phyloP scores from a whole-genome alignment of 2,888 invertebrate species.

The Petrophora chlorosata region DNA sequence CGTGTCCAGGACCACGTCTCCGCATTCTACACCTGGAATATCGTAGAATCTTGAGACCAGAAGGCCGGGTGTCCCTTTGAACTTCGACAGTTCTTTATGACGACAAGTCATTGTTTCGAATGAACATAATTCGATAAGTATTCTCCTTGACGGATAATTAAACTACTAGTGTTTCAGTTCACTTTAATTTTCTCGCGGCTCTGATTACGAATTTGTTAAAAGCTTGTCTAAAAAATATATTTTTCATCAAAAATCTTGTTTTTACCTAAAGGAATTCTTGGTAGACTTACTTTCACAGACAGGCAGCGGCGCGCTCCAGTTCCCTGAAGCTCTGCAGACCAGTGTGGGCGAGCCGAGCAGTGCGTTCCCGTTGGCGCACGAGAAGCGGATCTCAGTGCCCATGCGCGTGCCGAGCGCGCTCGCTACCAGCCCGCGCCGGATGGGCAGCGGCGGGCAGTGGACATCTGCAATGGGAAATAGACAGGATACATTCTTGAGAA shows the following conservation, averaged over 20 bases:
- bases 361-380: slow-evolving; percentile 91
- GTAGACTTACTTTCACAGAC: slow-evolving; percentile 89
- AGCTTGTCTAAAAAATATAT: not conserved
- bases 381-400: slow-evolving; percentile 88
- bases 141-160: too few species aligned
- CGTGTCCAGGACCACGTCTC: slow-evolving; percentile 85
- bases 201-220: too few species aligned
- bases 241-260: too few species aligned
- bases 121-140: too few species aligned
- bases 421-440: slow-evolving; percentile 88
- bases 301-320: slow-evolving; percentile 93
- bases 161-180: too few species aligned
- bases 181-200: too few species aligned
- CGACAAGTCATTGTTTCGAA: too few species aligned
- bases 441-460: slow-evolving; percentile 90
- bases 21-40: slow-evolving; percentile 89
- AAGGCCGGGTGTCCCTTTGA: too few species aligned
- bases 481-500: too few species aligned
- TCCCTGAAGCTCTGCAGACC: slow-evolving; percentile 91
- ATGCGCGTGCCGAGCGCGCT: slow-evolving; percentile 89
- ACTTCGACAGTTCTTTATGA: too few species aligned
- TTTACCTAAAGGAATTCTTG: not conserved
- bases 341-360: slow-evolving; percentile 90
- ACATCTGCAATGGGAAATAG: slow-evolving; percentile 75
- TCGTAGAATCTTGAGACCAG: too few species aligned